Conservation (phyloP, 2,797 vertebrate species). For the Hozukius guyotensis region DNA sequence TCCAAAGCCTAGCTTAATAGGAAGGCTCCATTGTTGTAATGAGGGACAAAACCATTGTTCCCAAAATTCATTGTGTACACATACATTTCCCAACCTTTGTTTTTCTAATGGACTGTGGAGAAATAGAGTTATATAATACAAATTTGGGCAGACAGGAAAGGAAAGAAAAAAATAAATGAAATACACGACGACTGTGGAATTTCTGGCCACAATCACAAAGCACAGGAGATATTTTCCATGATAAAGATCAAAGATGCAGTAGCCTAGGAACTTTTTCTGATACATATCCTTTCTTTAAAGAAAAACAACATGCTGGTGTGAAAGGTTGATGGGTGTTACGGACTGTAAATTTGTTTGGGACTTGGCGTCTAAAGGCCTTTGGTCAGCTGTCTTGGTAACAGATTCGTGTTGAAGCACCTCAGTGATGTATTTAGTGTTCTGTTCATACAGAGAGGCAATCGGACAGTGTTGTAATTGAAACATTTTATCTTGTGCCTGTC, state of each 20-base stretch:
- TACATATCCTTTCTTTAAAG: not conserved
- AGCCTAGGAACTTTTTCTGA: not conserved
- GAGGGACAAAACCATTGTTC: constrained; percentile 27
- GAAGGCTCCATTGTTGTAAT: constrained; percentile 4
- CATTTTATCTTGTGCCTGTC: constrained; percentile 56
- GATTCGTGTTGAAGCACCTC: constrained; percentile 2
- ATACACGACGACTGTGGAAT: not conserved
- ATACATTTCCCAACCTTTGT: constrained; percentile 16
- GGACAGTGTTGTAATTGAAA: constrained; percentile 53
- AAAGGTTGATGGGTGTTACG: not conserved
- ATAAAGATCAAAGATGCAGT: not conserved
- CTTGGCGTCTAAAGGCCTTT: constrained; percentile 38
- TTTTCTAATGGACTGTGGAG: constrained; percentile 22
- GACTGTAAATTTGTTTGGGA: constrained; percentile 16
- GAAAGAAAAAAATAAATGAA: not conserved
- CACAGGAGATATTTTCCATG: not conserved
- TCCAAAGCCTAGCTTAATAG: constrained; percentile 4
- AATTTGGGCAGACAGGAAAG: not conserved
- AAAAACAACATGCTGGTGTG: constrained; percentile 1
- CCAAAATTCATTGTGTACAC: constrained; percentile 13
- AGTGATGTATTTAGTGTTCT: constrained; percentile 35
- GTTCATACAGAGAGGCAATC: constrained; percentile 14
- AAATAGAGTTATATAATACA: constrained; percentile 8
- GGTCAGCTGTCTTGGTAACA: constrained; percentile 32
- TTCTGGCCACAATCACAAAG: not conserved